These are phyloP conservation scores for Podabrus alpinus DNA, from an alignment of 2,888 invertebrate genomes.

Conservation along the genomic window DNA sequence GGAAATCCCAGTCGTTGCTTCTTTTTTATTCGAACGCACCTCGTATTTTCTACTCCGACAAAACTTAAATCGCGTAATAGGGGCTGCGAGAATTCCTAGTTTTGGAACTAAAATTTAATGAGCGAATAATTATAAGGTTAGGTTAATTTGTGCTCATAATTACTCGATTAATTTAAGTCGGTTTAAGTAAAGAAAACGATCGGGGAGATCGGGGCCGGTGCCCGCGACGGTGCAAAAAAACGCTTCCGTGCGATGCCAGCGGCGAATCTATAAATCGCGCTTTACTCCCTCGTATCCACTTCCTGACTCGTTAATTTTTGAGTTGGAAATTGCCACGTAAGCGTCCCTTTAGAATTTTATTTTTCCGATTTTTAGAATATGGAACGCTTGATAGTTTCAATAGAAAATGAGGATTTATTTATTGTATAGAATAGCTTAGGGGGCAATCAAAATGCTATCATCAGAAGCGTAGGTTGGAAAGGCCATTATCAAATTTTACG, in stretches of 20 bases:
- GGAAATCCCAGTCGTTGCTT: background rate
- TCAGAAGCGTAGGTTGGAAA: constrained; percentile 3
- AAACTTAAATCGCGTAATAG: background rate
- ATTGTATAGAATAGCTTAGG: background rate
- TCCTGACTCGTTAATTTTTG: background rate
- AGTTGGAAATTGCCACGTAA: background rate
- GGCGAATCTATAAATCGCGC: no score
- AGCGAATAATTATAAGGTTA: background rate
- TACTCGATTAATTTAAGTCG: background rate
- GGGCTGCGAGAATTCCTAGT: background rate
- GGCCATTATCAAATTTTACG: constrained; percentile 6
- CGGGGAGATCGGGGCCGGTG: background rate
- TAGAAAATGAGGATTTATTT: constrained; percentile 1
- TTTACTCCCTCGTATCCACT: no score
- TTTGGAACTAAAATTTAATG: background rate
- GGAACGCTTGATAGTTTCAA: background rate
- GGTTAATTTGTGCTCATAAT: background rate
- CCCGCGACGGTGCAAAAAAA: background rate
- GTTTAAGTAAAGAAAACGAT: background rate
- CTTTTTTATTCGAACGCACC: background rate
- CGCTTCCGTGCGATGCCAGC: background rate
- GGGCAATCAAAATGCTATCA: constrained; percentile 5
- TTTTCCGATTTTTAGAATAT: background rate
- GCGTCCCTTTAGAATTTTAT: background rate
- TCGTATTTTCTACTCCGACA: background rate